Percentiles rank a stretch among this genome's conserved stretches.
Conservation (phyloP, 2,888 invertebrate species). For the Dione vanillae region DNA sequence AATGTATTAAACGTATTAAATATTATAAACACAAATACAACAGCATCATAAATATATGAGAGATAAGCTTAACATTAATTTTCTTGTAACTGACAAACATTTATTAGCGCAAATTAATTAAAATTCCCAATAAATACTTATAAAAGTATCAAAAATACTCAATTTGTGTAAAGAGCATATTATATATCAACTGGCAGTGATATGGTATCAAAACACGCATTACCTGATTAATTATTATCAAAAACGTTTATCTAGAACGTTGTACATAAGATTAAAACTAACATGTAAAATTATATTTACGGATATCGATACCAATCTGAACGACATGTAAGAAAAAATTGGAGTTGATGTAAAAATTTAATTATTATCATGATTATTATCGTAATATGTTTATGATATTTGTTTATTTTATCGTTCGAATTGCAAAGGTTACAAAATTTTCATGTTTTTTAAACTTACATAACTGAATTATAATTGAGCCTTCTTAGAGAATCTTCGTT, state of each 20-base stretch:
- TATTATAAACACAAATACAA: neutral
- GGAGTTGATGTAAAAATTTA: neutral
- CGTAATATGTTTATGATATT: no score
- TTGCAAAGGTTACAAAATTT: no score
- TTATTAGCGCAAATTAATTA: constrained; percentile 16
- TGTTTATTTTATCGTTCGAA: no score
- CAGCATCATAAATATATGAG: neutral
- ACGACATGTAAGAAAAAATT: neutral
- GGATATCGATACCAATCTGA: neutral
- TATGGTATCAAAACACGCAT: neutral
- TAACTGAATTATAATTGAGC: no score
- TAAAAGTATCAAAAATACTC: constrained; percentile 5
- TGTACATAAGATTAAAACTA: neutral
- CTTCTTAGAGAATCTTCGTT: no score
- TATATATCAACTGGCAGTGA: neutral
- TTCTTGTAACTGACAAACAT: constrained; percentile 35
- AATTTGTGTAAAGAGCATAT: constrained; percentile 20
- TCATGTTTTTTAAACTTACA: no score
- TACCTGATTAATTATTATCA: constrained; percentile 3
- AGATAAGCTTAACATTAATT: constrained; percentile 33
- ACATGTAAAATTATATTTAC: neutral
- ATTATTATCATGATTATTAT: no score
- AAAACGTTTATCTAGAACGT: constrained; percentile 14
- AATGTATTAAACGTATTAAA: no score
- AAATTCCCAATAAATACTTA: neutral